These are phyloP conservation scores for Ganaspis brasiliensis DNA, from an alignment of 2,888 invertebrate genomes.

Conservation along the genomic window DNA sequence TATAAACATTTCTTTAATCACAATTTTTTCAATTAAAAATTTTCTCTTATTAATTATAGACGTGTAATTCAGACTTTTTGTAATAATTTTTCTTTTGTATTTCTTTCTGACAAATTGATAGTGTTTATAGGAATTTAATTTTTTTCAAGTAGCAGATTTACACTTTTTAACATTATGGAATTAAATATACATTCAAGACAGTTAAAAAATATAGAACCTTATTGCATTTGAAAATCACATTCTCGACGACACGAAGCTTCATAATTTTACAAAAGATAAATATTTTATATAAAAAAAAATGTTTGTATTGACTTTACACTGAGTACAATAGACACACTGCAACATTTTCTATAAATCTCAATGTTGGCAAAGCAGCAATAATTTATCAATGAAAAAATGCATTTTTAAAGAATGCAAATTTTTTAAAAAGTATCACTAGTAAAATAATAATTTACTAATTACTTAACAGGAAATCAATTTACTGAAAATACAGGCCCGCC, in stretches of 20 bases:
- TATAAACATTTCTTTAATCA: too few species aligned
- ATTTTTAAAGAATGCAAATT: neutral
- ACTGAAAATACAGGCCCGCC: constrained; percentile 7
- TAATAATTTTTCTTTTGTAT: too few species aligned
- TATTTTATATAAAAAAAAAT: constrained; percentile 20
- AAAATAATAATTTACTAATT: neutral
- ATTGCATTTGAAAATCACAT: constrained; percentile 36
- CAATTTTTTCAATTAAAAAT: too few species aligned
- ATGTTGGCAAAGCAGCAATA: neutral
- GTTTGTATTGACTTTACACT: neutral
- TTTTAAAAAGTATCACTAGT: too few species aligned
- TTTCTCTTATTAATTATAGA: constrained; percentile 4
- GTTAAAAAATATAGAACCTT: constrained; percentile 23
- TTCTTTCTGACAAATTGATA: too few species aligned
- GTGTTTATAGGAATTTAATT: too few species aligned
- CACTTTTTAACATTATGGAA: constrained; percentile 10
- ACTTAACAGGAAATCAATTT: neutral
- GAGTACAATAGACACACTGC: neutral
- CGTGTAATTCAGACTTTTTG: constrained; percentile 18
- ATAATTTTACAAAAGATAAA: constrained; percentile 7
- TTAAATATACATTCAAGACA: constrained; percentile 6
- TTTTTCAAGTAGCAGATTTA: too few species aligned
- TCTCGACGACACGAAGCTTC: constrained; percentile 23
- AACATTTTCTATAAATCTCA: neutral
- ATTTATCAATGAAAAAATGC: constrained; percentile 19